Percentiles rank a stretch among this genome's conserved stretches.
phyloP scores from a whole-genome alignment of 1,140 invertebrate species.

The Solen grandis region DNA sequence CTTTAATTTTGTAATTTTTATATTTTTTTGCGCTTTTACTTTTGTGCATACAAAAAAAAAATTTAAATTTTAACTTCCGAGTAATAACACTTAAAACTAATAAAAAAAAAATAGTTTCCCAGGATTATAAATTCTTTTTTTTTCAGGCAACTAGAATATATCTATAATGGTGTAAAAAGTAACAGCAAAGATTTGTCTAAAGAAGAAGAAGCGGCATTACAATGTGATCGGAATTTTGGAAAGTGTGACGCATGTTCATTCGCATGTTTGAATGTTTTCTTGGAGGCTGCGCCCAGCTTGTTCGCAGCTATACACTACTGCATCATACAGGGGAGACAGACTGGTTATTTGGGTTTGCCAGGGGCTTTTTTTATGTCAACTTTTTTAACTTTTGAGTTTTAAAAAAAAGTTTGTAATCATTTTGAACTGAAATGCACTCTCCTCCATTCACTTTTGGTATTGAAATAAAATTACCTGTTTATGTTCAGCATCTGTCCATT shows the following conservation, averaged over 20 bases:
- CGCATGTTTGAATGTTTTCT: slow-evolving; percentile 94
- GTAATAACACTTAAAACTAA: too few species aligned
- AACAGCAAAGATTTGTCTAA: slow-evolving; percentile 47
- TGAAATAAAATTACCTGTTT: too few species aligned
- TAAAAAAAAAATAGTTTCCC: not conserved
- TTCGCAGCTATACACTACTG: slow-evolving; percentile 87
- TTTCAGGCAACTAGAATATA: slow-evolving; percentile 71
- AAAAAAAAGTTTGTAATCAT: too few species aligned
- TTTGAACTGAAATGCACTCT: too few species aligned
- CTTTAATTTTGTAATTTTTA: too few species aligned
- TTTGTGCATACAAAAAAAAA: too few species aligned
- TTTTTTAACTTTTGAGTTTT: too few species aligned
- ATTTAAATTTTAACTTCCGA: too few species aligned
- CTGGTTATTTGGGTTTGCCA: slow-evolving; percentile 23
- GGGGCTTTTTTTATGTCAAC: too few species aligned
- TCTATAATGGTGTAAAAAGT: slow-evolving; percentile 73
- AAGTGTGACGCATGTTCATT: slow-evolving; percentile 82
- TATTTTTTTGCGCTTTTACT: too few species aligned
- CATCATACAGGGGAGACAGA: slow-evolving; percentile 81
- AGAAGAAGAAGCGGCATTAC: slow-evolving; percentile 66
- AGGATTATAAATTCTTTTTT: not conserved
- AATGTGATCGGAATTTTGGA: slow-evolving; percentile 76
- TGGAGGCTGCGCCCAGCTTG: slow-evolving; percentile 93
- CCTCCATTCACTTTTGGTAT: too few species aligned
- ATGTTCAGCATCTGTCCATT: too few species aligned